Percentiles rank a stretch among this genome's conserved stretches.
phyloP scores from a whole-genome alignment of 2,888 invertebrate species.

The Sericinus montela region DNA sequence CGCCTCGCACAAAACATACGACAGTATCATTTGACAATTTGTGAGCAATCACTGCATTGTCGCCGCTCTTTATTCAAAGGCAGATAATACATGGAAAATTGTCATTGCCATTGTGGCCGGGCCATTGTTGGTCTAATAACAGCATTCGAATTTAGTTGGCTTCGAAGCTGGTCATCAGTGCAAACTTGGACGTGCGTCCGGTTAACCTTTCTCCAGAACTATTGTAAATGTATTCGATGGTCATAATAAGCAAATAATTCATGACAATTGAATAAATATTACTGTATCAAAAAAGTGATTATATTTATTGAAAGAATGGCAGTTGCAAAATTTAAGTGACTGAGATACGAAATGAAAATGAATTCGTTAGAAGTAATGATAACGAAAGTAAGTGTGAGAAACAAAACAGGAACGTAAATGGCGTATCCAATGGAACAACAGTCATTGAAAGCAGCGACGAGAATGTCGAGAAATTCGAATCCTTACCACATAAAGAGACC shows the following conservation, averaged over 20 bases:
- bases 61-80: constrained; percentile 77
- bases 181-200: constrained; percentile 44
- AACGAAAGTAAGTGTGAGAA: background rate
- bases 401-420: constrained; percentile 37
- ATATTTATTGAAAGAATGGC: background rate
- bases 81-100: constrained; percentile 78
- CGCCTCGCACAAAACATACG: constrained; percentile 70
- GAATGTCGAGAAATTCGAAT: constrained; percentile 76
- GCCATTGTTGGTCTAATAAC: constrained; percentile 74
- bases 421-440: constrained; percentile 52
- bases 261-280: no score
- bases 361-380: no score
- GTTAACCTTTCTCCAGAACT: constrained; percentile 30
- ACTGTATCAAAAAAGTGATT: background rate
- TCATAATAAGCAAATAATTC: no score
- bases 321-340: background rate
- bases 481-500: constrained; percentile 93
- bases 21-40: constrained; percentile 78
- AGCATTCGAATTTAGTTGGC: constrained; percentile 63
- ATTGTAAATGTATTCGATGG: no score
- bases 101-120: constrained; percentile 68
- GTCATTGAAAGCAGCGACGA: constrained; percentile 42
- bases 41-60: constrained; percentile 78
- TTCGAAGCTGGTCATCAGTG: constrained; percentile 63
- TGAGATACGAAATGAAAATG: no score